Percentiles rank a stretch among this genome's conserved stretches.
These are phyloP conservation scores for Drosophila albomicans DNA, from an alignment of 1,140 invertebrate species.

Conservation along the genomic window DNA sequence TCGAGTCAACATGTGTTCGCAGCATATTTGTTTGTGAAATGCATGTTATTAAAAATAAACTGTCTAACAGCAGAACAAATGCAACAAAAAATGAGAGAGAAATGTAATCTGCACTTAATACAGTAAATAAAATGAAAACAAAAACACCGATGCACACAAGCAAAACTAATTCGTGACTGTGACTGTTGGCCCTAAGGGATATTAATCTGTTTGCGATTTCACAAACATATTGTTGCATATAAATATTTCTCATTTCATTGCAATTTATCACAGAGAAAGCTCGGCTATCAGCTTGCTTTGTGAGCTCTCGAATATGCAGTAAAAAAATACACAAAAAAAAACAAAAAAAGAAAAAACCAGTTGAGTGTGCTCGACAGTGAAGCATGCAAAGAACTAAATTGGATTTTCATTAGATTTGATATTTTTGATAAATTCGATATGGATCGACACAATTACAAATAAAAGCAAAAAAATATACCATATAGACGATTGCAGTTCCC, in stretches of 20 bases:
- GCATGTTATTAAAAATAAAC: neutral
- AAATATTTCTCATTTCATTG: conserved; percentile 25
- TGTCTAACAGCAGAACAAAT: neutral
- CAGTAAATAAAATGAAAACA: conserved; percentile 10
- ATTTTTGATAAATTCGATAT: neutral
- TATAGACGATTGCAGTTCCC: too few relatives aligned
- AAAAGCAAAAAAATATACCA: too few relatives aligned
- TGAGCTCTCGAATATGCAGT: conserved; percentile 3
- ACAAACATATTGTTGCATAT: neutral
- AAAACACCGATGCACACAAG: conserved; percentile 7
- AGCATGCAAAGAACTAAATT: too few relatives aligned
- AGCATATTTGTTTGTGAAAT: conserved; percentile 1
- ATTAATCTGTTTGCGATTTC: conserved; percentile 27
- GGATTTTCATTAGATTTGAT: neutral
- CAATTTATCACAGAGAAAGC: conserved; percentile 4
- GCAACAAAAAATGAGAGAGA: too few relatives aligned
- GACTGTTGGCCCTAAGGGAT: conserved; percentile 8
- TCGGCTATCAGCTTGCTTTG: conserved; percentile 14
- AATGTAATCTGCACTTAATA: conserved; percentile 16
- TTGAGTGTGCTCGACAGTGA: neutral
- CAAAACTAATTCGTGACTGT: conserved; percentile 1
- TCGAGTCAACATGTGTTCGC: neutral
- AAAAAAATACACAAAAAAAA: neutral
- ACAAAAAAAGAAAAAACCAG: neutral
- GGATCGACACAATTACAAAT: too few relatives aligned